Conservation (phyloP, 1,140 invertebrate species). For the Antheraea mylitta region DNA sequence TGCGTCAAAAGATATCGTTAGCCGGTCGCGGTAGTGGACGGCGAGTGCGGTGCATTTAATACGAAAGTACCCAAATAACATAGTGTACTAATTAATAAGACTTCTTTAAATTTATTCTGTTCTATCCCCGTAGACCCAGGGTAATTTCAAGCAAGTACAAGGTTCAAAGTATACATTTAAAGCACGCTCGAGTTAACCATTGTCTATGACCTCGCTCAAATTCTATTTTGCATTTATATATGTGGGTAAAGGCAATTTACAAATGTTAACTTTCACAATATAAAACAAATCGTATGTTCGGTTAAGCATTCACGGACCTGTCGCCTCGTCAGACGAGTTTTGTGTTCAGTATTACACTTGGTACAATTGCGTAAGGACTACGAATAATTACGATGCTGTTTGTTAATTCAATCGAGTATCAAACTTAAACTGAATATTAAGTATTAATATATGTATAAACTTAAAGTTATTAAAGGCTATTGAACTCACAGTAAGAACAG, state of each 20-base stretch:
- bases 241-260: constrained; percentile 19
- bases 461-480: neutral
- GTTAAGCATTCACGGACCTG: constrained; percentile 39
- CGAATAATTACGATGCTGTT: constrained; percentile 14
- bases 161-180: no score
- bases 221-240: constrained; percentile 3
- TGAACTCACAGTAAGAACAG: neutral
- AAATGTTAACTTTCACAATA: constrained; percentile 30
- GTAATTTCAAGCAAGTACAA: neutral
- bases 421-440: constrained; percentile 8
- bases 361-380: constrained; percentile 40
- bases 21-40: no score
- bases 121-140: no score
- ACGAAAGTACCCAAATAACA: no score
- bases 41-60: no score
- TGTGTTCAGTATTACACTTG: constrained; percentile 14
- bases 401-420: constrained; percentile 11
- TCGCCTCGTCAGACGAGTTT: constrained; percentile 51
- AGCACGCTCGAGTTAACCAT: neutral
- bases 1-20: no score
- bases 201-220: neutral
- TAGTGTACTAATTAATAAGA: no score
- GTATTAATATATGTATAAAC: neutral
- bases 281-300: constrained; percentile 22
- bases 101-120: no score